Base-by-base conservation (phyloP, 2,113 vertebrate species). In the Herpetotheres cachinnans region DNA sequence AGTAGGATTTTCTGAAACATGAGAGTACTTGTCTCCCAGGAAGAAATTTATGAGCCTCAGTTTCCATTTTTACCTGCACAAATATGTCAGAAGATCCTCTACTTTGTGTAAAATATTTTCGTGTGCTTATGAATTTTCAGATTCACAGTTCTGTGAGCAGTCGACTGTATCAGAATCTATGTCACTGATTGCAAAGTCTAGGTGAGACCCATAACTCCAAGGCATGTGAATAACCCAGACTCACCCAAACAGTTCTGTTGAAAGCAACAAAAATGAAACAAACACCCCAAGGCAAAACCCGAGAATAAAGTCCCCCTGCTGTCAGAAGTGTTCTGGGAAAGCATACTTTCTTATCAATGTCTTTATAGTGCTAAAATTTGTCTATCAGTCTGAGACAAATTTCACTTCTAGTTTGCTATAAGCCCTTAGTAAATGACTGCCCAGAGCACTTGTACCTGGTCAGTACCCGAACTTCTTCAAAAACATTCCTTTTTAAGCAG, bases 241-340 rank as follows among this genome's bases (percentile, higher is more conserved):
- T 87, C 4, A 15, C 70, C 79, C 29, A 38, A 93, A 66, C 42
- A 87, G 38, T 76, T 82, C 70, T 90, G 47, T 79, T 80, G 52
- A 95, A 82, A 95, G 70, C 16, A 87, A 73, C 36, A 80, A 79
- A 94, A 90, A 80, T 80, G 34, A 90, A 97, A 79, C 62, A 85
- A 88, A 90, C 40, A 16, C 34, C 61, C 38, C 20, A 54, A 79
- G 58, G 82, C 66, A 90, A 95, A 94, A 36, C 4, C 0, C 34
- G 76, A 69, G 46, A 82, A 90, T 77, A 65, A 92, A 96, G 26
- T 76, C 32, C 34, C 90, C n/a, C 61, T 86, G 56, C 30, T 20
- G 5, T 83, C 82, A 92, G 74, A 81, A 73, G 8, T 7, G 21
- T 42, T 89, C 55, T 67, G 55, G 49, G 26, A 65, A 84, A 86